Base-by-base conservation (phyloP, 92 coral and sea anemone genomes). In the Umimayanthus chanpuru region DNA sequence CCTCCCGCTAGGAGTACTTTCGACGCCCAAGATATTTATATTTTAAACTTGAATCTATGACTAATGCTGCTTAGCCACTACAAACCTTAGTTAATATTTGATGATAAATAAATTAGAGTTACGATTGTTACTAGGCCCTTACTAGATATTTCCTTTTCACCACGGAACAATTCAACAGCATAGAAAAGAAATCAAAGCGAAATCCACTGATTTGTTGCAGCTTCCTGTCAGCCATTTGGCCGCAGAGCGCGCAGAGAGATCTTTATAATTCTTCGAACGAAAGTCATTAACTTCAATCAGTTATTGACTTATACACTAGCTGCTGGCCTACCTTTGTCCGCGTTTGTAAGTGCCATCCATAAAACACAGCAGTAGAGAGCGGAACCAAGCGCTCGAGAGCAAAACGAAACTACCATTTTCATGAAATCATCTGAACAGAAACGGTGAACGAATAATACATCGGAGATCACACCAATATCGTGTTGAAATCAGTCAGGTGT, bases 401-500 rank as follows among this genome's bases (percentile, higher is more conserved):
- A 36, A n/a, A 21, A n/a, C 26, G 53, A 75, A 75, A 18, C 26
- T 1, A n/a, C 53, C 79, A 75, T 75, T 20, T 11, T 39, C 77
- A 53, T 53, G 23, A 6, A 23, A 75, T 7, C 44, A 40, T 75
- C 79, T 5, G 4, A 40, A 39, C 49, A 36, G 79, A 38, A 74
- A 5, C 10, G 12, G 50, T 47, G 50, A 47, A 47, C 50, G 12
- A 39, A 53, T 53, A 53, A 53, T 53, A 11, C 18, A 16, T 53
- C 58, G 58, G 12, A 12, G 10, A 21, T 23, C 23, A n/a, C 6
- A 9, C 21, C 79, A 43, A 74, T 75, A 75, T 75, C 30, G 79
- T 75, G 79, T 0, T 16, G 50, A 12, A 75, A 75, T 39, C 79
- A 75, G 47, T 75, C 79, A 75, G 79, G 79, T 75, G 79, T 75